Evolutionary conservation across 2,113 vertebrate genomes (phyloP).

Genomic region (Terrapene triunguis): DNA sequence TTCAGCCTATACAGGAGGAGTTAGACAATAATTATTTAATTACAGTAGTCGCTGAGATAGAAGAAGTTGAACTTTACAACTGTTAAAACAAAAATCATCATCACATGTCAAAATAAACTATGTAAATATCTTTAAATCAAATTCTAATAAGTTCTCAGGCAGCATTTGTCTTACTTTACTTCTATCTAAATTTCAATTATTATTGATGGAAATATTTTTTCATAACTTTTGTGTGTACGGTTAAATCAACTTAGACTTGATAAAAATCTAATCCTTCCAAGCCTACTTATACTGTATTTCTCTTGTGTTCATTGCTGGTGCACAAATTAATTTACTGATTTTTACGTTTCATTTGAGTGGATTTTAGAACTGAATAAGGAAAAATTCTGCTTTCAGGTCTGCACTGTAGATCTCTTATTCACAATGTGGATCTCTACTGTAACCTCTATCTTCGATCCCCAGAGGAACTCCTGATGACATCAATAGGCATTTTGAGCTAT

Average conservation of each 20-base stretch:
- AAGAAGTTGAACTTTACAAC: background rate
- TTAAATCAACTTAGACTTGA: background rate
- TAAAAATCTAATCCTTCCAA: background rate
- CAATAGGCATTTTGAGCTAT: background rate
- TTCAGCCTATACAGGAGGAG: background rate
- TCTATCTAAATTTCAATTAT: background rate
- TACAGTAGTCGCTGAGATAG: background rate
- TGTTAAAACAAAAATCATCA: background rate
- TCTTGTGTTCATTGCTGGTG: background rate
- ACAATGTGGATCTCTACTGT: rapidly evolving
- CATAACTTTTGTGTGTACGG: background rate
- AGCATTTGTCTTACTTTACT: background rate
- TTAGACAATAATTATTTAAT: background rate
- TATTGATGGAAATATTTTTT: background rate
- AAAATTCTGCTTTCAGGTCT: background rate
- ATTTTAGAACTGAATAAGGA: background rate
- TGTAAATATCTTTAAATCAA: background rate
- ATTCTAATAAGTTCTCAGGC: background rate
- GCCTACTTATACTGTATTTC: background rate
- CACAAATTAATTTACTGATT: background rate
- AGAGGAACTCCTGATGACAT: rapidly evolving
- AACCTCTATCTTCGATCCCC: rapidly evolving
- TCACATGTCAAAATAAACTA: background rate
- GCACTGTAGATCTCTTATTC: background rate
- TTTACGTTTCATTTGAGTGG: background rate